Base-by-base conservation (phyloP, 2,113 vertebrate species). In the Peromyscus leucopus region DNA sequence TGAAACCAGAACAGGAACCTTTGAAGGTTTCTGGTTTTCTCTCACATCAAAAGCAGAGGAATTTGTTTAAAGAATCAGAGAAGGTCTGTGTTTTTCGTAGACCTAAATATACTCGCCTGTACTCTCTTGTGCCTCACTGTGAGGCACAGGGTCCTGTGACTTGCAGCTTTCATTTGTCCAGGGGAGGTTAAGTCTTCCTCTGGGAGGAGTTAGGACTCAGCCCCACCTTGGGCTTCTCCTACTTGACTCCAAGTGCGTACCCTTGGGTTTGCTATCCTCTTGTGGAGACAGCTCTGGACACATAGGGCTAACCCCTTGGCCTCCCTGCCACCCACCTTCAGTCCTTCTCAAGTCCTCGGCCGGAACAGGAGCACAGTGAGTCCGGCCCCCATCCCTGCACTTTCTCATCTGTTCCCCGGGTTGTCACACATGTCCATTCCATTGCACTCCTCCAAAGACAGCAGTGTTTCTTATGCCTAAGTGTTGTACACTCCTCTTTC, bases 61-160 rank as follows among this genome's bases (percentile, higher is more conserved):
- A 82, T 55, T 93, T n/a, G 67, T 51, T 51, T 46, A 72, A 91
- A 75, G 15, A 65, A 55, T 22, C 17, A 78, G 72, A 94, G 90
- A 48, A 90, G 22, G 79, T 51, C 55, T 67, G 24, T 6, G 28
- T 7, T 51, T 80, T 79, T 36, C 31, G 55, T 19, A 33, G 22
- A 69, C 9, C 17, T 10, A 57, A 88, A 67, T 31, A 57, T 2
- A 8, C 36, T 74, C 48, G 4, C 5, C 0, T 46, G 3, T 19
- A 12, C 22, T 57, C 21, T 36, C 51, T 55, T 57, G 51, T 80
- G 33, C 33, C 33, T 46, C 21, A 33, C 33, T 1, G 33, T 51
- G 0, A 13, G 0, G 22, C 31, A 15, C 7, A 1, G 15, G 16
- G 7, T 8, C 63, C 31, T 10, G 15, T 15, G 36, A 7, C 48